Conservation (phyloP, 2,113 vertebrate genomes). For the Apistogramma diplotaenia region DNA sequence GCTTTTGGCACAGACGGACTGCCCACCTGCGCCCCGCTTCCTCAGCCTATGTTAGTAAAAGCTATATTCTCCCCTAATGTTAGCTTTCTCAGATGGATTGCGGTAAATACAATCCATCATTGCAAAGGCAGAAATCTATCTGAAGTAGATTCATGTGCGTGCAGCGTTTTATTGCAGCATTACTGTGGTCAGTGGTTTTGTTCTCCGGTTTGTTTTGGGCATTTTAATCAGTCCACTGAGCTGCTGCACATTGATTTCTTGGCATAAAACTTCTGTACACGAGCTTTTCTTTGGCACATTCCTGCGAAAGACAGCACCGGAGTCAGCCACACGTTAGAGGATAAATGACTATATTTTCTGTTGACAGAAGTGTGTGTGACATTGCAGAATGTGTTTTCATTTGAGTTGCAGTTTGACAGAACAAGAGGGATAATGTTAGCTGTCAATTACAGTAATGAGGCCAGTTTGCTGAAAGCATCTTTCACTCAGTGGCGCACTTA, state of each 20-base stretch:
- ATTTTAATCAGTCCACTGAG: constrained; percentile 15
- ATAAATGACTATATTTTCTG: background rate
- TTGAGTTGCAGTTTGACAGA: background rate
- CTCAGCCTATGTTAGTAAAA: constrained; percentile 85
- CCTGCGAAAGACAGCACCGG: background rate
- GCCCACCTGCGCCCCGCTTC: constrained; percentile 92
- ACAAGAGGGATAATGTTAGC: background rate
- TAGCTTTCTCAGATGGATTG: background rate
- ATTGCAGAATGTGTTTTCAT: constrained; percentile 5
- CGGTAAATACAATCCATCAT: constrained; percentile 28
- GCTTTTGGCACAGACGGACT: constrained; percentile 92
- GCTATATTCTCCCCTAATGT: constrained; percentile 1
- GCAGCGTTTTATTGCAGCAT: background rate
- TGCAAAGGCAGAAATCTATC: constrained; percentile 17
- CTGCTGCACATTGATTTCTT: constrained; percentile 5
- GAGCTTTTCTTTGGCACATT: background rate
- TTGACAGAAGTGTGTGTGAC: constrained; percentile 2
- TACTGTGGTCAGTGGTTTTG: background rate
- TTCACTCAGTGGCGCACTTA: background rate
- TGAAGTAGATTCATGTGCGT: background rate
- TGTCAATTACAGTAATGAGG: constrained; percentile 27
- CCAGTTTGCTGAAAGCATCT: constrained; percentile 3
- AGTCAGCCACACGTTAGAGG: background rate
- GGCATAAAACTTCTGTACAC: background rate
- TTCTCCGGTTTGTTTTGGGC: background rate